phyloP scores from a whole-genome alignment of 2,888 invertebrate genomes.

The Rhorus exstirpatorius region DNA sequence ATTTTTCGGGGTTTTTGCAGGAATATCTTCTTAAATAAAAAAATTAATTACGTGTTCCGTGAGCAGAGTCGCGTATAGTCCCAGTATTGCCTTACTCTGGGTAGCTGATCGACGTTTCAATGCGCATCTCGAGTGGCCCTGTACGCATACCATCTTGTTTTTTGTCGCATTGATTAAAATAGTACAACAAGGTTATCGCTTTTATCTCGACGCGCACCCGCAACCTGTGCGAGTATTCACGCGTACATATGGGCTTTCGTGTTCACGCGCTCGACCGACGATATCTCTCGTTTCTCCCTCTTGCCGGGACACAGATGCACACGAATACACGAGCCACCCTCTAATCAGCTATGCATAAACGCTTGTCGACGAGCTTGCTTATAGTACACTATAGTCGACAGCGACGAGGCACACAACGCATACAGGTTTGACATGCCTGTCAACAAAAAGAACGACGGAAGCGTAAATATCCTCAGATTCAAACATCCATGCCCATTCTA shows the following conservation, averaged over 20 bases:
- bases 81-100: not conserved
- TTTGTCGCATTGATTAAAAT: slow-evolving; percentile 60
- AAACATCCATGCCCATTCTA: not conserved
- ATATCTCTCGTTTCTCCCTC: slow-evolving; percentile 23
- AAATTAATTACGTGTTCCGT: no score
- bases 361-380: slow-evolving; percentile 50
- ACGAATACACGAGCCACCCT: slow-evolving; percentile 43
- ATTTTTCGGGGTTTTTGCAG: no score
- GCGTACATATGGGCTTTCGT: slow-evolving; percentile 57
- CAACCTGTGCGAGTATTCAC: slow-evolving; percentile 52
- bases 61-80: no score
- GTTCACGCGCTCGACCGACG: slow-evolving; percentile 58
- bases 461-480: slow-evolving; percentile 27
- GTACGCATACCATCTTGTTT: not conserved
- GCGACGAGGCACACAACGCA: slow-evolving; percentile 25
- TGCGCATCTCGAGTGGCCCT: slow-evolving; percentile 20
- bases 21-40: no score
- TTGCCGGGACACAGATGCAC: slow-evolving; percentile 41
- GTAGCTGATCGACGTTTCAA: not conserved
- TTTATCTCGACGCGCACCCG: slow-evolving; percentile 52
- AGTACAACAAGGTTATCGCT: slow-evolving; percentile 56
- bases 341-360: slow-evolving; percentile 55
- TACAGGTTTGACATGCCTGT: slow-evolving; percentile 16
- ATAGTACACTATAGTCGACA: slow-evolving; percentile 35
- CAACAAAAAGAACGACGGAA: slow-evolving; percentile 41